Evolutionary conservation across 2,888 invertebrate genomes (phyloP).

Genomic region (Exephanes ischioxanthus): DNA sequence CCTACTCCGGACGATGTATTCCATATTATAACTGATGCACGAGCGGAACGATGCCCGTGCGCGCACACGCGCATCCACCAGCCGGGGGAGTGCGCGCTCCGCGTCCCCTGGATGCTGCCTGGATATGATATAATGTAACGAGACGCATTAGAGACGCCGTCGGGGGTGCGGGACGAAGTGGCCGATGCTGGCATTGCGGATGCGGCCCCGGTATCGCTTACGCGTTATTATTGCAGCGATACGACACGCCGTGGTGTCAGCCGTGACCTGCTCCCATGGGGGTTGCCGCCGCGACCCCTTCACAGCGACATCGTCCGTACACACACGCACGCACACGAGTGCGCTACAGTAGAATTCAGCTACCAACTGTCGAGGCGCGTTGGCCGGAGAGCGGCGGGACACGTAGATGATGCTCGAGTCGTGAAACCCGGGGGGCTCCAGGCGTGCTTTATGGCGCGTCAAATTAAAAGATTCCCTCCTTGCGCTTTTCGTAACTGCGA

Average conservation of each 20-base stretch:
- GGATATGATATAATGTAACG: conserved; percentile 68
- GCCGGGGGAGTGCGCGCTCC: background rate
- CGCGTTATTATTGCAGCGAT: conserved; percentile 85
- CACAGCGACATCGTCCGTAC: conserved; percentile 78
- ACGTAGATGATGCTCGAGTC: conserved; percentile 46
- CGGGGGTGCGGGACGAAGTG: conserved; percentile 53
- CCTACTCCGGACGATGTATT: conserved; percentile 46
- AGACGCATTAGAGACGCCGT: conserved; percentile 77
- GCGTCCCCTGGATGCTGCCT: conserved; percentile 35
- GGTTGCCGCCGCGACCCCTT: conserved; percentile 64
- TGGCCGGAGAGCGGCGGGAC: conserved; percentile 50
- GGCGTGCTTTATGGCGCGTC: conserved; percentile 85
- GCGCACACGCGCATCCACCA: conserved; percentile 43
- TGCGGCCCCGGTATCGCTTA: conserved; percentile 81
- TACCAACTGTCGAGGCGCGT: conserved; percentile 82
- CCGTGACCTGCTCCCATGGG: conserved; percentile 82
- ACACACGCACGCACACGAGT: conserved; percentile 4
- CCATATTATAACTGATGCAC: conserved; percentile 60
- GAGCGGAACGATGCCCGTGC: conserved; percentile 53
- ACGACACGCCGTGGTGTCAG: conserved; percentile 83
- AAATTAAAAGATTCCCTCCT: conserved; percentile 85
- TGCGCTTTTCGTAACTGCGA: conserved; percentile 80
- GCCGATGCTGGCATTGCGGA: conserved; percentile 53
- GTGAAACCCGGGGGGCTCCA: conserved; percentile 66
- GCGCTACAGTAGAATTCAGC: conserved; percentile 74